Percentiles rank a stretch among this genome's conserved stretches.
Conservation (phyloP, 2,888 invertebrate species). For the Conus canariensis region DNA sequence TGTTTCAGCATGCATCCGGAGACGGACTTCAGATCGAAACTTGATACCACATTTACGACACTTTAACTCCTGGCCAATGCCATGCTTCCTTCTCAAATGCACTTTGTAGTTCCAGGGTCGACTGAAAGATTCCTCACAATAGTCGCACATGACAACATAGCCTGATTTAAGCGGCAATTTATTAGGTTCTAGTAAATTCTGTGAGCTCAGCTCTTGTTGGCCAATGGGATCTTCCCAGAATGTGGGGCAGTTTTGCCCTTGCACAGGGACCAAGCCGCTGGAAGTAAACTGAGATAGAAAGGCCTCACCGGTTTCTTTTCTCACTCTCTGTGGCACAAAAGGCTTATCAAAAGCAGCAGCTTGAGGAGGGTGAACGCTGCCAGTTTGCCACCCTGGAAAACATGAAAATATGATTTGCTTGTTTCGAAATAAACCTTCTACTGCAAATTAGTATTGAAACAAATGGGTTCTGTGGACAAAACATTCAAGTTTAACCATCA, state of each 20-base stretch:
- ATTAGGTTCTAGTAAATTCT: not conserved
- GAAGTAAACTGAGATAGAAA: not conserved
- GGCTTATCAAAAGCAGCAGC: slow-evolving; percentile 1
- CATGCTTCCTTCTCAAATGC: slow-evolving; percentile 46
- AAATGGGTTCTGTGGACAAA: not conserved
- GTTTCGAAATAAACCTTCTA: not conserved
- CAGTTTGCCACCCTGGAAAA: slow-evolving; percentile 28
- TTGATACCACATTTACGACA: slow-evolving; percentile 27
- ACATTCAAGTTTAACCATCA: no score
- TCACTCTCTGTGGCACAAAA: not conserved
- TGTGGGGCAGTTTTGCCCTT: not conserved
- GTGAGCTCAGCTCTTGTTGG: not conserved
- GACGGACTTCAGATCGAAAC: slow-evolving; percentile 29
- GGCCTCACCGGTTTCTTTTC: slow-evolving; percentile 27
- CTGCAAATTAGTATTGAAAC: not conserved
- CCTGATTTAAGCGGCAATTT: not conserved
- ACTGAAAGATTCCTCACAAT: slow-evolving; percentile 46
- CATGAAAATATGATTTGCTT: not conserved
- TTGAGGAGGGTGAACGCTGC: not conserved
- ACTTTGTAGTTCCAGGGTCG: slow-evolving; percentile 47
- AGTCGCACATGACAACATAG: slow-evolving; percentile 36
- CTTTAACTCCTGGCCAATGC: slow-evolving; percentile 22
- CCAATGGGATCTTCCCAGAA: not conserved
- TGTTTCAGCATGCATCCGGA: slow-evolving; percentile 12
- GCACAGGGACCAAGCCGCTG: not conserved